phyloP scores from a whole-genome alignment of 2,797 vertebrate species.

The Micrastur ruficollis region DNA sequence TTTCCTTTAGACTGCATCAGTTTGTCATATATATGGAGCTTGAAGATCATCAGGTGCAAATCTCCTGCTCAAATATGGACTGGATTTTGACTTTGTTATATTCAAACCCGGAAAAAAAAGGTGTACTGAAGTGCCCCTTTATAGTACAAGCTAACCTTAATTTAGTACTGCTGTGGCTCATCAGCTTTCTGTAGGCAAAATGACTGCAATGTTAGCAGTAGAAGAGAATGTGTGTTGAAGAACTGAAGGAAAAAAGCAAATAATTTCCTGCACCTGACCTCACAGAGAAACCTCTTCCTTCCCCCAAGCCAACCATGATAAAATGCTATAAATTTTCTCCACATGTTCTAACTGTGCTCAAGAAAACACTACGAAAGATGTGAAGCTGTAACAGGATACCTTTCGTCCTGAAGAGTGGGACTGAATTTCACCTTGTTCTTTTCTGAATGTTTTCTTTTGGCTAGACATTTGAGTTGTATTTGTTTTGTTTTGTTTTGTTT shows the following conservation, averaged over 20 bases:
- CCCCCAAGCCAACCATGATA: slow-evolving; percentile 1
- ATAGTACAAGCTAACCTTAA: background rate
- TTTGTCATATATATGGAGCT: background rate
- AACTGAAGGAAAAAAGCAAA: background rate
- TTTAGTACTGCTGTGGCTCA: background rate
- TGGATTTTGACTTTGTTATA: background rate
- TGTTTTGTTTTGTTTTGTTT: background rate
- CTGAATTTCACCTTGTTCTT: slow-evolving; percentile 17
- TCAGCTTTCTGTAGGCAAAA: background rate
- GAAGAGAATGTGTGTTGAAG: background rate
- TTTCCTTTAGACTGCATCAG: background rate
- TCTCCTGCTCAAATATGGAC: background rate
- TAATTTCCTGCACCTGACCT: slow-evolving; percentile 1
- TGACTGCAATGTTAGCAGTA: background rate
- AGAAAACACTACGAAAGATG: background rate
- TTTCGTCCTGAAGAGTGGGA: background rate
- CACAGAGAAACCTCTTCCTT: slow-evolving; percentile 26
- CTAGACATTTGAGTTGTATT: background rate
- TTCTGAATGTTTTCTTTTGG: slow-evolving; percentile 23
- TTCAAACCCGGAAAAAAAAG: background rate
- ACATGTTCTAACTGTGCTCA: background rate
- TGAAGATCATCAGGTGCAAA: background rate
- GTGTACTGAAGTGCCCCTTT: background rate
- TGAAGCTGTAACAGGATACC: slow-evolving; percentile 25
- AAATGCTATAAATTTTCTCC: slow-evolving; percentile 43